Base-by-base conservation (phyloP, 2,797 vertebrate genomes). In the Chromis chromis region DNA sequence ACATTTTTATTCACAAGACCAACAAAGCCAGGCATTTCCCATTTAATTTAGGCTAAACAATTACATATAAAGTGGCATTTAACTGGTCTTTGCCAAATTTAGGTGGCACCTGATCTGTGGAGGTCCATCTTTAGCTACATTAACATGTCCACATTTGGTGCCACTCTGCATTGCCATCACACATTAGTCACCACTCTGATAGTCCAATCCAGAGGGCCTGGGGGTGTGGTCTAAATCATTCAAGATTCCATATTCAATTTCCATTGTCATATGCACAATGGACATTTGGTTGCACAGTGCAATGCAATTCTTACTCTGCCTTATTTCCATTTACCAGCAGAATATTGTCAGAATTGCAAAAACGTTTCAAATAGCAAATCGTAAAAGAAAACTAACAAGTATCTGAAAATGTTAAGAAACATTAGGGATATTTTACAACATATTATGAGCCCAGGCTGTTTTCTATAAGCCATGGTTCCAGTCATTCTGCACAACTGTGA, bases 91-190 rank as follows among this genome's bases (percentile, higher is more conserved):
- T 84, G 88, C 86, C 87, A 83, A 90, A 93, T 85, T 91, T 91
- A 90, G 68, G 48, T 52, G 72, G 70, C 74, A 88, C 62, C 56
- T 40, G 82, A 87, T 82, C 46, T 65, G 66, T 40, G 49, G 70
- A 70, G 82, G 70, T 89, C 93, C 94, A 93, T 93, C 86, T 95
- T 95, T 94, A 93, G 94, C 86, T 70, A 66, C 91, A 77, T 93
- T 88, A 85, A 91, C 87, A 92, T 92, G 91, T 91, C 94, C 92
- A 91, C 89, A 92, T 95, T 93, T 94, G 93, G 93, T 88, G 81
- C 78, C 83, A 59, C 78, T 55, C 77, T 78, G 81, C 63, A 71
- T 25, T 60, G 64, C 65, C 46, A 40, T 80, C 62, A 67, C 24
- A 36, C 58, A 42, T 69, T 27, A 82, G 72, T 86, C 72, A 66